A percentile compares a stretch with the other conserved stretches of the same genome.
Evolutionary conservation across 2,888 invertebrate species (phyloP).

Genomic region (Bombylius discolor): DNA sequence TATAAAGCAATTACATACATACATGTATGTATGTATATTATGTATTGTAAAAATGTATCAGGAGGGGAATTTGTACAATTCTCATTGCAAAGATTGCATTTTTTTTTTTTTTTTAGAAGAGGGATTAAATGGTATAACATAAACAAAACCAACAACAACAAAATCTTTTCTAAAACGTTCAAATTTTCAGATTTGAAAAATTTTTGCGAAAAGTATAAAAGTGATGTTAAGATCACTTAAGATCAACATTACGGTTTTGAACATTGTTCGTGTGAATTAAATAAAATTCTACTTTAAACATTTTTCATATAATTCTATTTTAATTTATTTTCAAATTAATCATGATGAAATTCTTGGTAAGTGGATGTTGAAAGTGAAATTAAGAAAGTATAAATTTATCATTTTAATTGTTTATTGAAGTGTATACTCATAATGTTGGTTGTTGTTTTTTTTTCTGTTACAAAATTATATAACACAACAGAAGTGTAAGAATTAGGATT

Average conservation of each 20-base stretch:
- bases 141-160: neutral
- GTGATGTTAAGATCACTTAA: slow-evolving; percentile 1
- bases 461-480: no score
- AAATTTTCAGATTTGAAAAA: neutral
- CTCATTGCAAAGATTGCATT: neutral
- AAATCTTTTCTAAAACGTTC: no score
- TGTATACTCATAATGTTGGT: no score
- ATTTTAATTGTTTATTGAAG: no score
- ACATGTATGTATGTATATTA: no score
- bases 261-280: neutral
- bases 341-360: slow-evolving; percentile 14
- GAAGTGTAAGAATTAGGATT: no score
- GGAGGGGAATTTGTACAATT: no score
- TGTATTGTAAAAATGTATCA: no score
- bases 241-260: slow-evolving; percentile 1
- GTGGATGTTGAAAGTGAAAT: neutral
- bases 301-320: neutral
- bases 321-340: neutral
- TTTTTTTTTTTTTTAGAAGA: neutral
- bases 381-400: no score
- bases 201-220: slow-evolving; percentile 5
- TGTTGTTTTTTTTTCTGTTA: no score
- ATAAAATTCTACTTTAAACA: neutral
- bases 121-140: neutral
- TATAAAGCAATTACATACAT: no score